Conservation (phyloP, 2,888 invertebrate species). For the Phaonia tiefii region DNA sequence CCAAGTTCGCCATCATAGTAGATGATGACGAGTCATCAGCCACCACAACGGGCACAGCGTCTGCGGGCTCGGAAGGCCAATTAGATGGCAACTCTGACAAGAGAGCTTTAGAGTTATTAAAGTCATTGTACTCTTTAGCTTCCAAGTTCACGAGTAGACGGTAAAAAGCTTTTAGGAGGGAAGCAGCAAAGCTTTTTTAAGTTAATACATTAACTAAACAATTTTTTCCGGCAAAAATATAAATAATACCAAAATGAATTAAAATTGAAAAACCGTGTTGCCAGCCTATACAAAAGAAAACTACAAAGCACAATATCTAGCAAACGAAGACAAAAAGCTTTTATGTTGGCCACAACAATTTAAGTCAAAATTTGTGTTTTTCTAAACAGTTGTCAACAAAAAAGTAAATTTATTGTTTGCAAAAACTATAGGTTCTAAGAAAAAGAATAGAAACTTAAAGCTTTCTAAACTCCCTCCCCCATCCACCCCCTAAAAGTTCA, state of each 20-base stretch:
- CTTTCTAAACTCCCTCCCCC: too few relatives aligned
- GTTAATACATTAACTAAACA: slow-evolving; percentile 59
- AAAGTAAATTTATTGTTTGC: background rate
- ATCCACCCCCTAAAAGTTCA: too few relatives aligned
- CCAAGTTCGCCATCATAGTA: slow-evolving; percentile 79
- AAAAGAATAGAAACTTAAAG: background rate
- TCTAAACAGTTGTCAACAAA: background rate
- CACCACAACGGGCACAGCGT: slow-evolving; percentile 69
- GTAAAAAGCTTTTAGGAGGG: slow-evolving; percentile 67
- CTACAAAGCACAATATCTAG: background rate
- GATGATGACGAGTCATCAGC: slow-evolving; percentile 72
- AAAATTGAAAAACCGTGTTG: slow-evolving; percentile 59
- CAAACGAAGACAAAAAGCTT: background rate
- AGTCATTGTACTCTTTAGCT: slow-evolving; percentile 91
- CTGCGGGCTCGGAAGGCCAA: slow-evolving; percentile 70
- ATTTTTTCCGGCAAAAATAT: slow-evolving; percentile 8
- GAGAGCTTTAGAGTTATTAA: slow-evolving; percentile 90
- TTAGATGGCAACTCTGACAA: slow-evolving; percentile 84
- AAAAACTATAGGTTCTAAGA: slow-evolving; percentile 24
- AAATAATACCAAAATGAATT: too few relatives aligned
- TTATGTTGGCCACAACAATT: slow-evolving; percentile 30
- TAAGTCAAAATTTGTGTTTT: slow-evolving; percentile 61
- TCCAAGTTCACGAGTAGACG: slow-evolving; percentile 88
- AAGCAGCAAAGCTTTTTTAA: slow-evolving; percentile 39
- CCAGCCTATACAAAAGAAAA: slow-evolving; percentile 33